These are phyloP conservation scores for Botrylloides violaceus DNA, from an alignment of 23 tunicate species.

Conservation along the genomic window DNA sequence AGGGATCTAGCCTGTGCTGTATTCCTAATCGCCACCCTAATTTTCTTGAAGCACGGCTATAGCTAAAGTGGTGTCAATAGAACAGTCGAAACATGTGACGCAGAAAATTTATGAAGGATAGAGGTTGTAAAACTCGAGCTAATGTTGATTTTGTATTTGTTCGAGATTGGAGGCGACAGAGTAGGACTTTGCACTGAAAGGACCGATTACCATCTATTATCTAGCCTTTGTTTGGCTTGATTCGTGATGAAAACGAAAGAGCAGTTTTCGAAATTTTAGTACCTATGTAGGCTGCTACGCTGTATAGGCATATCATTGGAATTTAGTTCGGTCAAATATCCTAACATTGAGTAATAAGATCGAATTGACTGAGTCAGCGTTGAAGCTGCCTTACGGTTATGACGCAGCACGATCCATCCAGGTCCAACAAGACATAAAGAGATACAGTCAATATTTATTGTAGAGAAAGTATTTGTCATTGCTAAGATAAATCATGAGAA, in stretches of 20 bases:
- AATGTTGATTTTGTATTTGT: neutral
- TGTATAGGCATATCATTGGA: too few species aligned
- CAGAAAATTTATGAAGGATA: too few species aligned
- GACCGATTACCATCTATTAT: neutral
- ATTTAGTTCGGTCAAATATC: neutral
- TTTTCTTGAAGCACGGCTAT: too few species aligned
- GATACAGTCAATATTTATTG: neutral
- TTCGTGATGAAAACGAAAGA: neutral
- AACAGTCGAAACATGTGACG: too few species aligned
- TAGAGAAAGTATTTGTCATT: neutral
- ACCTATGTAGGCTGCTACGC: too few species aligned
- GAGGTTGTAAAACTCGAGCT: too few species aligned
- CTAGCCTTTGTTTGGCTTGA: neutral
- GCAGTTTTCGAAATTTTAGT: too few species aligned
- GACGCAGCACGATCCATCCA: neutral
- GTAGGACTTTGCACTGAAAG: neutral
- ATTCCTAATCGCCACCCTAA: too few species aligned
- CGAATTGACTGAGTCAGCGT: neutral
- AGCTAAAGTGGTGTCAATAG: too few species aligned
- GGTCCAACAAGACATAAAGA: constrained; percentile 1
- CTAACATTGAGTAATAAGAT: neutral
- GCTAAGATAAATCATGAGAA: neutral
- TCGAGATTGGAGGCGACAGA: neutral
- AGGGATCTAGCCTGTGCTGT: too few species aligned
- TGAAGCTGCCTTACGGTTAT: neutral